Conservation (phyloP, 1,140 invertebrate genomes). For the Dreissena rostriformis region DNA sequence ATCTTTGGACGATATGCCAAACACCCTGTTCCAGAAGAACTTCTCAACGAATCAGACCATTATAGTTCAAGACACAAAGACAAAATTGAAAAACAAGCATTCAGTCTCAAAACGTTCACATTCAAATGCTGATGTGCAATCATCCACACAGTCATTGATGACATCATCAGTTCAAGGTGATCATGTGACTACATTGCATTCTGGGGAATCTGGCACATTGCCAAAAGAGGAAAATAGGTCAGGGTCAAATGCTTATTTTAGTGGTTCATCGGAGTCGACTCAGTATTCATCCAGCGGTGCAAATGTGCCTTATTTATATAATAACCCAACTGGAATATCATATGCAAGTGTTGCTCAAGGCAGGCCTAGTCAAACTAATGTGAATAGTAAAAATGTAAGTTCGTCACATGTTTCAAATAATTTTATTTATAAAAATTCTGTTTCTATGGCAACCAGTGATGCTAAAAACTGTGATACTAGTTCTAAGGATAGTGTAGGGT, state of each 20-base stretch:
- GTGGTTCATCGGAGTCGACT: neutral
- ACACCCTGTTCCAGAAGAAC: slow-evolving; percentile 57
- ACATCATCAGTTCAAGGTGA: slow-evolving; percentile 67
- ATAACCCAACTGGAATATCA: neutral
- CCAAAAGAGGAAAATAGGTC: neutral
- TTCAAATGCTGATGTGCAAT: slow-evolving; percentile 22
- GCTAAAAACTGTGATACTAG: slow-evolving; percentile 37
- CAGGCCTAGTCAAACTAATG: slow-evolving; percentile 9
- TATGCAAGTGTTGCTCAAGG: slow-evolving; percentile 59
- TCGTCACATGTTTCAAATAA: too few species aligned
- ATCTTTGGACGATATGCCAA: slow-evolving; percentile 67
- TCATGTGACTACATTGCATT: slow-evolving; percentile 33
- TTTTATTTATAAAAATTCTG: neutral
- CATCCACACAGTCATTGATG: slow-evolving; percentile 66
- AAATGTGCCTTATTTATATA: slow-evolving; percentile 23
- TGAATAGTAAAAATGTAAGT: neutral
- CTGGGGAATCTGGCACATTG: slow-evolving; percentile 4
- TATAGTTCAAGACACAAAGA: slow-evolving; percentile 32
- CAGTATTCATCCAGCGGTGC: slow-evolving; percentile 6
- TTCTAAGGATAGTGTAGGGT: slow-evolving; percentile 7
- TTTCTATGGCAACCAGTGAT: slow-evolving; percentile 15
- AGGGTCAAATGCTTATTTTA: neutral
- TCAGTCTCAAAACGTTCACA: neutral
- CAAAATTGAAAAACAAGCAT: slow-evolving; percentile 47
- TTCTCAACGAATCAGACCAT: slow-evolving; percentile 4